Base-by-base conservation (phyloP, 1,140 invertebrate species). In the Lasioglossum albipes region DNA sequence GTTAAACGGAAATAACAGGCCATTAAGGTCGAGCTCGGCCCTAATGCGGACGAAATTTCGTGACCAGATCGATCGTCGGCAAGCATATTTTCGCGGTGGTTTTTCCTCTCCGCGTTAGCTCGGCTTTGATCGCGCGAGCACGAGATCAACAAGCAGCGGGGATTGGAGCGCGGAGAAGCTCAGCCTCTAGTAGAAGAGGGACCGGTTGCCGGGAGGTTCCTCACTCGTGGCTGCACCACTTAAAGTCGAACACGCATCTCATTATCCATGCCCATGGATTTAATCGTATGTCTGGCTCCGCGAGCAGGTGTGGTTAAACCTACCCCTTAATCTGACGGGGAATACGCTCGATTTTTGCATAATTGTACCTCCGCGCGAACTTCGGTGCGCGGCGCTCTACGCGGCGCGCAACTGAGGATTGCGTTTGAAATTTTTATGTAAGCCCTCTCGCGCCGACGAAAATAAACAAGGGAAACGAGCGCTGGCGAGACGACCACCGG, bases 271-370 rank as follows among this genome's bases (percentile, higher is more conserved):
- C 70, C 78, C 77, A 79, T 78, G 81, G 78, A 83, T 84, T 84
- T 87, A 83, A 83, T 89, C 87, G 82, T 87, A 79, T 78, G 85
- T 82, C 83, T 87, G 73, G 87, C 62, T 80, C 82, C 78, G 73
- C 87, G 80, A 85, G 87, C 89, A 90, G 90, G 89, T 91, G 89
- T 88, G 85, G 84, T 88, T 88, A 87, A 65, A 82, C 85, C 73
- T 84, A 91, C 90, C 91, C 91, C 83, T 91, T 87, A 91, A 93
- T 93, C 91, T 91, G 61, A 89, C 85, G 79, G 36, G 36, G 91
- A 90, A 86, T 89, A 85, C 69, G 83, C 64, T 78, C 83, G 83
- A 81, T 85, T 89, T 91, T 92, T 91, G 90, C 91, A 92, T 93
- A 92, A 93, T 93, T 92, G 89, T 89, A 88, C 78, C 61, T 70